phyloP scores from a whole-genome alignment of 1,140 invertebrate species.

The Drosophila orena region DNA sequence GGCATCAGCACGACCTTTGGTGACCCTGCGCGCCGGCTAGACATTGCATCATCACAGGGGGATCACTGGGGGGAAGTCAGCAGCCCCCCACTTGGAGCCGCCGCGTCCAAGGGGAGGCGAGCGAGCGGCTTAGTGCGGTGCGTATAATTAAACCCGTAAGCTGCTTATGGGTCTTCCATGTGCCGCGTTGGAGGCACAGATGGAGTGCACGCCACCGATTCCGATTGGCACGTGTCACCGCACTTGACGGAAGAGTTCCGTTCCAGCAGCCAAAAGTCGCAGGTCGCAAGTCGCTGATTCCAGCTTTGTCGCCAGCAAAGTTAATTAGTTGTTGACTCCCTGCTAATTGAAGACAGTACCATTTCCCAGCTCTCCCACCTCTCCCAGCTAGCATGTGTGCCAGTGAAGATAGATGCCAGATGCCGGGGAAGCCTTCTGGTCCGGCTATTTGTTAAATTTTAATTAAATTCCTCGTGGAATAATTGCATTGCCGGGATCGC shows the following conservation, averaged over 20 bases:
- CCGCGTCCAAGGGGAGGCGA: not conserved
- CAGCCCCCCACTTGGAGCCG: too few relatives aligned
- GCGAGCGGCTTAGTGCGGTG: constrained; percentile 4
- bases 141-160: constrained; percentile 55
- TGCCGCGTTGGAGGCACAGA: not conserved
- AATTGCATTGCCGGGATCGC: constrained; percentile 2
- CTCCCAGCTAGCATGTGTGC: constrained; percentile 8
- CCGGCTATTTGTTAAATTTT: constrained; percentile 41
- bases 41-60: not conserved
- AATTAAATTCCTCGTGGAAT: constrained; percentile 36
- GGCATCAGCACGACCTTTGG: too few relatives aligned
- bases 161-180: constrained; percentile 43
- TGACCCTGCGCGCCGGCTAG: not conserved
- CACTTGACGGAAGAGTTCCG: not conserved
- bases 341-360: constrained; percentile 44
- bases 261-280: not conserved
- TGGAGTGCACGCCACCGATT: too few relatives aligned
- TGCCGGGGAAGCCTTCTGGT: constrained; percentile 5
- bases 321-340: constrained; percentile 54
- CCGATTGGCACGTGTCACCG: constrained; percentile 40
- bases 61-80: too few relatives aligned
- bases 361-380: not conserved
- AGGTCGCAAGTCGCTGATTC: constrained; percentile 16
- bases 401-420: not conserved
- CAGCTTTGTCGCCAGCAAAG: constrained; percentile 22